These are phyloP conservation scores for Ctenicera cuprea DNA, from an alignment of 2,888 invertebrate species.

Conservation along the genomic window DNA sequence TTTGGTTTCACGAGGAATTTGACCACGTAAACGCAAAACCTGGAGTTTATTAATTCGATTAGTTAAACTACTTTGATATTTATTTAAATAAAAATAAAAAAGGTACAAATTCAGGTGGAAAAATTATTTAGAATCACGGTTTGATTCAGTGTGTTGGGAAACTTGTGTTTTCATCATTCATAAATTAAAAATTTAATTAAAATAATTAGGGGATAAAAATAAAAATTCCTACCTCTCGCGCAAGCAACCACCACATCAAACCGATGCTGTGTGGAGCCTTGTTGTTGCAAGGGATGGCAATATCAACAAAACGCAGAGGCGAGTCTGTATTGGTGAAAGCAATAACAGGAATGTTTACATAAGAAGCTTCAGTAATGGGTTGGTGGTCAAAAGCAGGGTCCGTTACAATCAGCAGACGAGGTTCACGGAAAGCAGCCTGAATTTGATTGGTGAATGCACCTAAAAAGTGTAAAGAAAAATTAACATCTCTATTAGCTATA, in stretches of 20 bases:
- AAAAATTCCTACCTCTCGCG: conserved; percentile 82
- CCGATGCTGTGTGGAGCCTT: conserved; percentile 98
- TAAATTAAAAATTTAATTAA: no score
- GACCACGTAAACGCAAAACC: conserved; percentile 93
- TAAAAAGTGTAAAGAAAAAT: conserved; percentile 54
- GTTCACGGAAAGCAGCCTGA: conserved; percentile 98
- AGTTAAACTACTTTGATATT: not conserved
- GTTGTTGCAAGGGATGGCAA: conserved; percentile 99
- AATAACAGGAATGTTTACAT: conserved; percentile 99
- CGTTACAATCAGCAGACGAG: conserved; percentile 95
- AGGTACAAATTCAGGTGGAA: conserved; percentile 59
- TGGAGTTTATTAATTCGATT: conserved; percentile 54
- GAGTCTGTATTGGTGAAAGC: conserved; percentile 99
- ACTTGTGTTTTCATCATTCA: conserved; percentile 58
- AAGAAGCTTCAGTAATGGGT: conserved; percentile 98
- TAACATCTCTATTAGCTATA: no score
- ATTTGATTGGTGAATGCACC: conserved; percentile 76
- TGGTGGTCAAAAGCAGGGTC: conserved; percentile 97
- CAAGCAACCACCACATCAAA: conserved; percentile 99
- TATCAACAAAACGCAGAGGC: conserved; percentile 96
- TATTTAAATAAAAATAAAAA: no score
- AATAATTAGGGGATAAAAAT: no score
- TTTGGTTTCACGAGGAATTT: conserved; percentile 91
- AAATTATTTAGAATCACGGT: conserved; percentile 60
- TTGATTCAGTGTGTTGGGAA: conserved; percentile 56